Conservation (phyloP, 2,888 invertebrate genomes). For the Galerucella pusilla region DNA sequence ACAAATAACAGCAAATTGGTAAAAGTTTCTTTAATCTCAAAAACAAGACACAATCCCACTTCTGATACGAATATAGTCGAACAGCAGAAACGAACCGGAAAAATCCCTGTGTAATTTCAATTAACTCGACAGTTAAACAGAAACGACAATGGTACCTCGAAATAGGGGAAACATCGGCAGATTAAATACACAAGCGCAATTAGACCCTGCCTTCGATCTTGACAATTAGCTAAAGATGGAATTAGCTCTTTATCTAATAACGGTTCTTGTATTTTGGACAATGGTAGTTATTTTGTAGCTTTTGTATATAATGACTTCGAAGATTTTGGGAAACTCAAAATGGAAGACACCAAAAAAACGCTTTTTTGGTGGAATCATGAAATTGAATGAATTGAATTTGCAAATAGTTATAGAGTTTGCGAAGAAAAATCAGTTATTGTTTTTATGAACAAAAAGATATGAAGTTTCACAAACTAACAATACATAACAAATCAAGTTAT, state of each 20-base stretch:
- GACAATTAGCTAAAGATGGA: slow-evolving; percentile 24
- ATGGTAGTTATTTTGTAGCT: slow-evolving; percentile 20
- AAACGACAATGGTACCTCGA: slow-evolving; percentile 40
- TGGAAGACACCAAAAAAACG: no score
- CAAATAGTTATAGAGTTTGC: no score
- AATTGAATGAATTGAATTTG: no score
- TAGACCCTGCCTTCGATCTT: slow-evolving; percentile 35
- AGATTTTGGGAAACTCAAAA: no score
- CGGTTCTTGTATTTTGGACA: neutral
- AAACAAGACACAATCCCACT: slow-evolving; percentile 21
- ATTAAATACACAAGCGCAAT: slow-evolving; percentile 53
- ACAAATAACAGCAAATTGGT: slow-evolving; percentile 13
- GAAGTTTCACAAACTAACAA: no score
- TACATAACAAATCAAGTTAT: no score
- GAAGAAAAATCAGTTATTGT: no score
- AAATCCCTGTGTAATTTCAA: slow-evolving; percentile 41
- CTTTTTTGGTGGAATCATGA: no score
- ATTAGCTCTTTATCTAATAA: slow-evolving; percentile 8
- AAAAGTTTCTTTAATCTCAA: slow-evolving; percentile 18
- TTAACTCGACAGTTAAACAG: slow-evolving; percentile 41
- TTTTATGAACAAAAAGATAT: no score
- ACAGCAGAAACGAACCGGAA: slow-evolving; percentile 30
- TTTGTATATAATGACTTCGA: neutral
- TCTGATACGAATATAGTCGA: slow-evolving; percentile 20
- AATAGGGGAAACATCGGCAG: slow-evolving; percentile 41